Conservation (phyloP, 1,140 invertebrate genomes). For the Drosophila nannoptera region DNA sequence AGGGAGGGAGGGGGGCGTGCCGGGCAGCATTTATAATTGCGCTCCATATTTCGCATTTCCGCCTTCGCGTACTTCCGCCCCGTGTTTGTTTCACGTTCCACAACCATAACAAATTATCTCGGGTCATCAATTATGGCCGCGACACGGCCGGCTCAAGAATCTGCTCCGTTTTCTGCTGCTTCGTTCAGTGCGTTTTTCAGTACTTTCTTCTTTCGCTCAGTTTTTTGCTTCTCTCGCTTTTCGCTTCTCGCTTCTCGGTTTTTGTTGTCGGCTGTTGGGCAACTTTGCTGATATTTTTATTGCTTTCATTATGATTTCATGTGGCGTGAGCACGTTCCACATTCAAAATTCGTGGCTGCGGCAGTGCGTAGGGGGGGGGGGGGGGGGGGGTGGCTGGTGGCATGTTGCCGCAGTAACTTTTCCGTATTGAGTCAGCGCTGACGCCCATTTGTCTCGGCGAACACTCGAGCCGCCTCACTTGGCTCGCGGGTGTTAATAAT, state of each 20-base stretch:
- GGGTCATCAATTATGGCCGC: slow-evolving; percentile 74
- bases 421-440: slow-evolving; percentile 49
- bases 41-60: slow-evolving; percentile 58
- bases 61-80: slow-evolving; percentile 28
- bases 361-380: neutral
- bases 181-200: slow-evolving; percentile 18
- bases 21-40: slow-evolving; percentile 61
- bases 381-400: neutral
- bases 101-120: slow-evolving; percentile 74
- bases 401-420: slow-evolving; percentile 10
- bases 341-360: slow-evolving; percentile 9
- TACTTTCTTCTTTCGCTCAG: slow-evolving; percentile 16
- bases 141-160: slow-evolving; percentile 41
- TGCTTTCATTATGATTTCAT: slow-evolving; percentile 76
- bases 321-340: slow-evolving; percentile 59
- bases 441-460: slow-evolving; percentile 72
- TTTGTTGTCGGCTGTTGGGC: slow-evolving; percentile 28
- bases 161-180: slow-evolving; percentile 2
- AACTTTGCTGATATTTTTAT: slow-evolving; percentile 70
- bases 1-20: neutral
- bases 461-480: slow-evolving; percentile 38
- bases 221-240: slow-evolving; percentile 14
- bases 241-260: slow-evolving; percentile 6
- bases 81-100: slow-evolving; percentile 63
- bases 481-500: slow-evolving; percentile 67